Base-by-base conservation (phyloP, 37 sponge, comb jelly and placozoan species). In the Halichondria panicea region DNA sequence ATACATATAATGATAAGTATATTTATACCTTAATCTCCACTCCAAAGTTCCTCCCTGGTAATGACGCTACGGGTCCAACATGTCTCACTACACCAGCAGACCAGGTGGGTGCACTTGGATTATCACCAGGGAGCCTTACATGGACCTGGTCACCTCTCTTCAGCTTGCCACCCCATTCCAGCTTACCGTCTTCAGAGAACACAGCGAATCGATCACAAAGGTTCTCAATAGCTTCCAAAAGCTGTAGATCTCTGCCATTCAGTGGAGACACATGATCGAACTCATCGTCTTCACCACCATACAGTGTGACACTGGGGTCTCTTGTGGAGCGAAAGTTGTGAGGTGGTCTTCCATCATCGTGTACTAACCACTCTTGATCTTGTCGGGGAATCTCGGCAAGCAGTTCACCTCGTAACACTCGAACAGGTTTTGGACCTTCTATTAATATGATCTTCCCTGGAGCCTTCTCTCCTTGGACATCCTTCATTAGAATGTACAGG, bases 1-100 rank as follows among this genome's bases (percentile, higher is more conserved):
- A n/a, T 8, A 15, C 52, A n/a, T 36, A 65, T 34, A 36, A 9
- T 22, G 4, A n/a, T 56, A 13, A 28, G 27, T 46, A 70, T 13
- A 56, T 24, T 42, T 68, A 59, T 25, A 90, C 91, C 63, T 42
- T 48, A 24, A 90, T 67, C 41, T 90, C 91, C 36, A 90, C 87
- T 66, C 91, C 91, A 86, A 90, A 90, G 25, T 25, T 37, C 0
- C 28, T 81, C 7, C 91, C 91, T 2, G 66, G 57, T 18, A 35
- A 22, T 11, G 38, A 45, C 54, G 27, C 35, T 32, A 82, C 36
- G 15, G 21, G 24, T 53, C 88, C 88, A 71, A 50, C 21, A 62
- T 72, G 77, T 18, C 68, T 43, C 19, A 88, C 54, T 4, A 43
- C 34, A 43, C 76, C 88, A 43, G n/a, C 28, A 31, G 59, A 39